Evolutionary conservation across 2,113 vertebrate species (phyloP).

Genomic region (Oreochromis aureus): DNA sequence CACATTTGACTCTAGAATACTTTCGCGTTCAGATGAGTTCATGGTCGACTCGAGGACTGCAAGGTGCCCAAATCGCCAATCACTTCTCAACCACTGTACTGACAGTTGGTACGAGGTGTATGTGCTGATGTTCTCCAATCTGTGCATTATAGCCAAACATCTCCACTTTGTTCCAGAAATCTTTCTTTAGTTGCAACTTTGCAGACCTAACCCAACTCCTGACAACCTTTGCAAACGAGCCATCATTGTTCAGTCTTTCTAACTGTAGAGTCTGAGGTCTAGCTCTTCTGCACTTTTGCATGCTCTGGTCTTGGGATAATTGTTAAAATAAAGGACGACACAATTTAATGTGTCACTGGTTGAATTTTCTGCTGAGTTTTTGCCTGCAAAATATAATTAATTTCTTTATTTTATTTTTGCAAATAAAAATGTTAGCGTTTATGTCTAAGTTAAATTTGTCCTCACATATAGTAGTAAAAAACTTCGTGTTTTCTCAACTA

Average conservation of each 20-base stretch:
- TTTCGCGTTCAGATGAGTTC: neutral
- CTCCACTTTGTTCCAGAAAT: neutral
- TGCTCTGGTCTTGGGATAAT: neutral
- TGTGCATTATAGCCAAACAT: neutral
- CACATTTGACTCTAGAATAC: neutral
- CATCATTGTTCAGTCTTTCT: neutral
- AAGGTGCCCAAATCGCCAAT: neutral
- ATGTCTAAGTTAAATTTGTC: neutral
- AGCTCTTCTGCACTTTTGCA: neutral
- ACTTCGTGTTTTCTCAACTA: rapidly evolving
- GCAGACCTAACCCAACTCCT: neutral
- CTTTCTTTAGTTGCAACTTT: neutral
- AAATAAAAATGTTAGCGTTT: neutral
- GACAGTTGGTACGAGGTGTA: neutral
- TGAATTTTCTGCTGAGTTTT: neutral
- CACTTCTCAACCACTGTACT: neutral
- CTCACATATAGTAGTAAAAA: rapidly evolving
- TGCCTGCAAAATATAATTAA: neutral
- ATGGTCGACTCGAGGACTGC: neutral
- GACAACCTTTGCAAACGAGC: neutral
- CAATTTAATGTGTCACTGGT: rapidly evolving
- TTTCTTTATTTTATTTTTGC: neutral
- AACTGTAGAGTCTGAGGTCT: neutral
- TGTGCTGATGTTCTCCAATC: neutral
- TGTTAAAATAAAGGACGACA: neutral